Percentiles rank a stretch among this genome's conserved stretches.
These are phyloP conservation scores for Drosophila novamexicana DNA, from an alignment of 1,140 invertebrate genomes.

Conservation along the genomic window DNA sequence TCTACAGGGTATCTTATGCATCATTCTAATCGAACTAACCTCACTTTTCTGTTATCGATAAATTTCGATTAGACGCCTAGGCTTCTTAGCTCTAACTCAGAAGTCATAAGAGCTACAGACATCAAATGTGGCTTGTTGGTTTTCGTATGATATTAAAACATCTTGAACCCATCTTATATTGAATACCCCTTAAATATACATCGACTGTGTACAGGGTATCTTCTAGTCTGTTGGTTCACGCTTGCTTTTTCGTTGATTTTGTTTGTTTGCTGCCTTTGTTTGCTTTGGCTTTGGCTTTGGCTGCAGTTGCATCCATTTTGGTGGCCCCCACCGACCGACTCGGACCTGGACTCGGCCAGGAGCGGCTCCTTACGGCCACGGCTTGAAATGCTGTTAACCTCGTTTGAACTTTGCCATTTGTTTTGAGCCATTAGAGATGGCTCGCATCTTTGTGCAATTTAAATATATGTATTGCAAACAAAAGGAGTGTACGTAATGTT, in stretches of 20 bases:
- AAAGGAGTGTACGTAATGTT: slow-evolving; percentile 77
- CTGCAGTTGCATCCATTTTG: slow-evolving; percentile 69
- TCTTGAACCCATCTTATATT: neutral
- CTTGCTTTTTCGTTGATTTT: slow-evolving; percentile 47
- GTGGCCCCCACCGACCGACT: slow-evolving; percentile 51
- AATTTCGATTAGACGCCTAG: no score
- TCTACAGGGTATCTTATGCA: neutral
- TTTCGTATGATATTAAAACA: no score
- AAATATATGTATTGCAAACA: slow-evolving; percentile 70
- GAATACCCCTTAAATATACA: no score
- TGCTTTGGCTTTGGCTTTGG: slow-evolving; percentile 59
- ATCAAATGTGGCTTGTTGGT: no score
- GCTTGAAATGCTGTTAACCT: slow-evolving; percentile 80
- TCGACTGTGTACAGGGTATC: neutral
- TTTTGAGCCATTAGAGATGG: slow-evolving; percentile 81
- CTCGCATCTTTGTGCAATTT: slow-evolving; percentile 73
- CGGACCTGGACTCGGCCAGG: slow-evolving; percentile 36
- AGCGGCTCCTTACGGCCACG: slow-evolving; percentile 27
- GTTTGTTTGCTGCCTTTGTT: slow-evolving; percentile 52
- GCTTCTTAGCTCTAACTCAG: neutral
- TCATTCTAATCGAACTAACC: no score
- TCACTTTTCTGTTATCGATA: no score
- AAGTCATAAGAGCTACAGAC: neutral
- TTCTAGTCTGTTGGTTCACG: neutral
- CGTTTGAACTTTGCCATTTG: slow-evolving; percentile 82